These are phyloP conservation scores for Smittia aterrima DNA, from an alignment of 2,888 invertebrate species.

Conservation along the genomic window DNA sequence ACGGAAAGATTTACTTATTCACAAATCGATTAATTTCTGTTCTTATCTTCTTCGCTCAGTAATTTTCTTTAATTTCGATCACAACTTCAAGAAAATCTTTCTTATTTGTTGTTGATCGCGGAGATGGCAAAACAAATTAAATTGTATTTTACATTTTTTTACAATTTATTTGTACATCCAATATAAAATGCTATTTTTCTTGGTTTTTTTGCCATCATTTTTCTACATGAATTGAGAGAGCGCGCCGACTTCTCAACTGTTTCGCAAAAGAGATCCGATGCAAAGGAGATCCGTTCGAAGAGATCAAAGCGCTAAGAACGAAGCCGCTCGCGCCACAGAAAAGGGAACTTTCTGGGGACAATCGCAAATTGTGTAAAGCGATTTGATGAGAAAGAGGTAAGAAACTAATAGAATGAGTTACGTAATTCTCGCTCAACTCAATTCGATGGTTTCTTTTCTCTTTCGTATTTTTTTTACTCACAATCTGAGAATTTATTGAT, in stretches of 20 bases:
- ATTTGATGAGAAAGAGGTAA: neutral
- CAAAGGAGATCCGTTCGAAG: neutral
- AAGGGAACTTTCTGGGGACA: too few relatives aligned
- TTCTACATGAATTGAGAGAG: neutral
- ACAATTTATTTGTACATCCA: constrained; percentile 41
- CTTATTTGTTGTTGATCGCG: neutral
- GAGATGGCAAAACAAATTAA: constrained; percentile 38
- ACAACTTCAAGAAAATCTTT: neutral
- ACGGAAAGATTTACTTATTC: constrained; percentile 31
- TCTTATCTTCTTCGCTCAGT: neutral
- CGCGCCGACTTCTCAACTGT: neutral
- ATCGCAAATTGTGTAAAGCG: neutral
- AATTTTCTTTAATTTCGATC: constrained; percentile 30
- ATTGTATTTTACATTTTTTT: constrained; percentile 41
- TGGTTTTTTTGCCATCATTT: constrained; percentile 35
- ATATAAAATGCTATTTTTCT: constrained; percentile 41
- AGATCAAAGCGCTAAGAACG: constrained; percentile 30
- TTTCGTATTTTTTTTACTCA: neutral
- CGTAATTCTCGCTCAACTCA: too few relatives aligned
- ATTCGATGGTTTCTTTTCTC: too few relatives aligned
- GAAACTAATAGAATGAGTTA: neutral
- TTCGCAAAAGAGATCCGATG: neutral
- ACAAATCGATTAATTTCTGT: constrained; percentile 36
- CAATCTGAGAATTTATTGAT: constrained; percentile 33
- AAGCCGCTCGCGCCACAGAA: constrained; percentile 19